Percentiles rank a stretch among this genome's conserved stretches.
phyloP scores from a whole-genome alignment of 2,888 invertebrate genomes.

The Sarcophaga carnaria region DNA sequence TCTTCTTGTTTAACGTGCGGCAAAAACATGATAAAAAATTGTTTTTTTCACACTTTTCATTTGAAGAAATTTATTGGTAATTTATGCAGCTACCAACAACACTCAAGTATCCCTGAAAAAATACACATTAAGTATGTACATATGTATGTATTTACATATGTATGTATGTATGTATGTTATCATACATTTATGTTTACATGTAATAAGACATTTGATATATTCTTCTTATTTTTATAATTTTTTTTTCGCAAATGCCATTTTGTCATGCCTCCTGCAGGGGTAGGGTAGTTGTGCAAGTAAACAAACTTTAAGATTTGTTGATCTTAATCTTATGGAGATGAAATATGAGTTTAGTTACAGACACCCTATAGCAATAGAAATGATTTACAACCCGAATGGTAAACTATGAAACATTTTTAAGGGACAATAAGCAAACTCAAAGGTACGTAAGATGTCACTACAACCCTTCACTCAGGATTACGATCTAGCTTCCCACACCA shows the following conservation, averaged over 20 bases:
- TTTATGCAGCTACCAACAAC: constrained; percentile 54
- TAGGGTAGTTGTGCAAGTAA: neutral
- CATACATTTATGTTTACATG: constrained; percentile 50
- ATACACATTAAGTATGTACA: neutral
- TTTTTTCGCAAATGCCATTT: constrained; percentile 13
- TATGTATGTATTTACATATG: neutral
- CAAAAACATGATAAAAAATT: constrained; percentile 44
- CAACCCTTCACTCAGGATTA: no score
- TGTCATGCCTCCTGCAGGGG: neutral
- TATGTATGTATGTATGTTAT: neutral
- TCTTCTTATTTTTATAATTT: neutral
- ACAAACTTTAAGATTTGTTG: constrained; percentile 1
- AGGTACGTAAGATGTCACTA: no score
- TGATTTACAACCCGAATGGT: no score
- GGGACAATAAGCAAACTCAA: no score
- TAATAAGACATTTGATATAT: constrained; percentile 36
- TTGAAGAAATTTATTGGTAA: constrained; percentile 61
- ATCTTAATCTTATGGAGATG: neutral
- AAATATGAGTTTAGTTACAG: neutral
- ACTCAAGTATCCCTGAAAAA: neutral
- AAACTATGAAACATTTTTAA: no score
- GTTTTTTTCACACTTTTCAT: constrained; percentile 31
- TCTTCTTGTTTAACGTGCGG: neutral
- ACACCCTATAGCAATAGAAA: no score
- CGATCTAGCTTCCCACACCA: no score